Evolutionary conservation across 2,888 invertebrate genomes (phyloP), one percentile per base, ranked within the genome.

Genomic region (Cryptocephalus primarius): DNA sequence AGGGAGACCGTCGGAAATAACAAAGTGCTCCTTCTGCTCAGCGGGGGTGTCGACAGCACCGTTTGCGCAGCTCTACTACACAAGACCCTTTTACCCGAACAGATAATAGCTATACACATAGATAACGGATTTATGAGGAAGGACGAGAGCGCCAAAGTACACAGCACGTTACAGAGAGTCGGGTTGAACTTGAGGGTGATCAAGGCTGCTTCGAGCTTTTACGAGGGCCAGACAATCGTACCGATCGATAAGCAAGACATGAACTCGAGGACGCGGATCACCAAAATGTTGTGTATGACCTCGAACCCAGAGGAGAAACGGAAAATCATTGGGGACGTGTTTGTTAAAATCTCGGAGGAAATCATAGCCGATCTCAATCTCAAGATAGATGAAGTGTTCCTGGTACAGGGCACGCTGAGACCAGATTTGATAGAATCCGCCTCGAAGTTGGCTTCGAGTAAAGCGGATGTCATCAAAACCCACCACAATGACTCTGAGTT

Each of bases 71-170:
- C 96, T 14, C 74, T 99, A 50, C 75, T 99, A 44, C 85, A 90
- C 68, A 87, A 87, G 67, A 94, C 97, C 9, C 75, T 99, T 43
- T 79, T 82, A 49, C 84, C 86, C 59, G 87, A 89, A 60, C 92
- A 94, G 71, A 84, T 99, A 48, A 90, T 96, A 62, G 96, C 96
- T 32, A 79, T 97, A 54, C 97, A 99, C 73, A 91, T 99, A 60
- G 96, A 99, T 71, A 97, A 99, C 69, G 99, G 99, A 45, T 99
- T 97, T 69, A 95, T 99, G 95, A 80, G 97, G 55, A 92, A 93
- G 71, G 83, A 89, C 60, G 99, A 99, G 72, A 93, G 93, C 61
- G 78, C 81, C 9, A 57, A 60, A 46, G 65, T 65, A 9, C 60
- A 61, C 42, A 54, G 52, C 42, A 62, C 63, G 9, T 45, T 64